phyloP scores from a whole-genome alignment of 2,888 invertebrate genomes.

The Drosophila algonquin region DNA sequence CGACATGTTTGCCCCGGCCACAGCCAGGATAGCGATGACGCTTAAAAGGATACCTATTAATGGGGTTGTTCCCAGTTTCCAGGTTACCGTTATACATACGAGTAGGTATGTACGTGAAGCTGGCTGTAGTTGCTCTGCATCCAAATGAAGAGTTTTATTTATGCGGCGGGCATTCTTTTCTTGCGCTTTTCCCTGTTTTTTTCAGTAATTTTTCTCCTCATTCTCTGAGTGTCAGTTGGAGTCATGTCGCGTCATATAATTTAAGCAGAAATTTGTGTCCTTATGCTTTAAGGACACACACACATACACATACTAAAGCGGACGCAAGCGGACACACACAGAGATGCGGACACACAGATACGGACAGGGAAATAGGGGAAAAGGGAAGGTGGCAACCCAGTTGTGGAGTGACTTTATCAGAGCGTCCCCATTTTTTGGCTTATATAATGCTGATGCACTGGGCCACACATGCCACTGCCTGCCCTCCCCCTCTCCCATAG shows the following conservation, averaged over 20 bases:
- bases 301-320: not conserved
- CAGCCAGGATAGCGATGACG: slow-evolving; percentile 17
- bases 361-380: not conserved
- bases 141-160: slow-evolving; percentile 68
- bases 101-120: slow-evolving; percentile 34
- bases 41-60: slow-evolving; percentile 10
- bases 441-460: slow-evolving; percentile 38
- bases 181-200: not conserved
- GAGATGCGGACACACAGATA: not conserved
- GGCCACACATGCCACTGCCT: slow-evolving; percentile 4
- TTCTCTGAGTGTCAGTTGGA: slow-evolving; percentile 16
- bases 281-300: slow-evolving; percentile 37
- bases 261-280: slow-evolving; percentile 50
- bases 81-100: not conserved
- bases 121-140: slow-evolving; percentile 59
- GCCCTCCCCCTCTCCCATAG: not conserved
- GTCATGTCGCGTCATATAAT: slow-evolving; percentile 38
- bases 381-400: slow-evolving; percentile 50
- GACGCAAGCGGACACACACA: not conserved
- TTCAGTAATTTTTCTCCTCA: not conserved
- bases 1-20: slow-evolving; percentile 38
- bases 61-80: not conserved
- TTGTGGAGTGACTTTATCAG: slow-evolving; percentile 71
- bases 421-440: slow-evolving; percentile 54
- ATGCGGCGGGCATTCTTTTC: slow-evolving; percentile 40